phyloP scores from a whole-genome alignment of 2,888 invertebrate genomes.

The Eubasilissa splendida region DNA sequence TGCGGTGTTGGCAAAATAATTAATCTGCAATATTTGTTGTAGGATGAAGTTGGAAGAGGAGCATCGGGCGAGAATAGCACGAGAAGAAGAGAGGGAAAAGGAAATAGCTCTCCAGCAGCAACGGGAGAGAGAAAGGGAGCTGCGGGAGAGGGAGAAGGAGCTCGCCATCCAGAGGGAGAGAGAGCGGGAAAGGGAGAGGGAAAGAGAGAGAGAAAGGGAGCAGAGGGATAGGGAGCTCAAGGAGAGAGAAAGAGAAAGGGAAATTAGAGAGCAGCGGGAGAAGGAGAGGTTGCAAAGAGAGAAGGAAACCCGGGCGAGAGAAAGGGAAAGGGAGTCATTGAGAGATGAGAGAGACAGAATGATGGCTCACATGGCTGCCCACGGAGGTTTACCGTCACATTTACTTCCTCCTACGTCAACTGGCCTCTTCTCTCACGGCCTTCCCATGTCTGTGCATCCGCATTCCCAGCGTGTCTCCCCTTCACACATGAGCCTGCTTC shows the following conservation, averaged over 20 bases:
- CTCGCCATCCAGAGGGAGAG: conserved; percentile 72
- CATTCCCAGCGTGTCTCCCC: conserved; percentile 56
- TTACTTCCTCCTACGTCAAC: conserved; percentile 61
- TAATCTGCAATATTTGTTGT: conserved; percentile 56
- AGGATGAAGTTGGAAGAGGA: conserved; percentile 82
- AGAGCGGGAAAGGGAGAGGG: conserved; percentile 70
- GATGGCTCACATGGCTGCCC: conserved; percentile 60
- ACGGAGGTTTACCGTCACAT: conserved; percentile 65
- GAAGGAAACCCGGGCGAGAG: conserved; percentile 66
- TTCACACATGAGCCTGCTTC: conserved; percentile 63
- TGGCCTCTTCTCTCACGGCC: conserved; percentile 58
- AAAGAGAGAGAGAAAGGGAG: conserved; percentile 66
- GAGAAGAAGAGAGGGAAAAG: conserved; percentile 73
- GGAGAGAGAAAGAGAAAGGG: conserved; percentile 68
- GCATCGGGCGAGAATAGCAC: conserved; percentile 74
- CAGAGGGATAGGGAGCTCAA: conserved; percentile 65
- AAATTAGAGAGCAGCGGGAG: conserved; percentile 64
- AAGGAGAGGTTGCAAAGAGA: conserved; percentile 68
- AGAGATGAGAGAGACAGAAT: conserved; percentile 63
- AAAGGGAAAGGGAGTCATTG: conserved; percentile 64
- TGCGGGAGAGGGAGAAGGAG: conserved; percentile 73
- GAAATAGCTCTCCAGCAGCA: conserved; percentile 71
- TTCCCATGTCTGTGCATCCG: conserved; percentile 59
- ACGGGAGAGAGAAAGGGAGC: conserved; percentile 72
- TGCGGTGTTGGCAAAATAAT: neutral